Base-by-base conservation (phyloP, 2,888 invertebrate genomes). In the Trachelus iudaicus region DNA sequence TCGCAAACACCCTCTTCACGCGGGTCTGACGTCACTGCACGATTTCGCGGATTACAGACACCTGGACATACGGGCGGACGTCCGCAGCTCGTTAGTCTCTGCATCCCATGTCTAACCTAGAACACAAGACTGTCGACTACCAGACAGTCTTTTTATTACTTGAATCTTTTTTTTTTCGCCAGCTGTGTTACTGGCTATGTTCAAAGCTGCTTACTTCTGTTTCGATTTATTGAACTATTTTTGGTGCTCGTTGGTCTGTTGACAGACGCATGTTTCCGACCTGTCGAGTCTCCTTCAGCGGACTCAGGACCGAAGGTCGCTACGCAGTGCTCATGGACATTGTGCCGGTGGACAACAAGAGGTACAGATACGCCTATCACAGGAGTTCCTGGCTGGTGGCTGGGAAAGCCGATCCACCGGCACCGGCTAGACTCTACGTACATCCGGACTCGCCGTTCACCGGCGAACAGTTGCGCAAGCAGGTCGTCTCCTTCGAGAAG, bases 361-460 rank as follows among this genome's bases (percentile, higher is more conserved):
- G 96, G 77, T 95, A 95, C 90, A 94, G 96, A 80, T 97, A 96
- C 93, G 96, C 96, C 84, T 97, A 97, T 92, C 96, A 96, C 91
- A 93, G 96, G 80, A 96, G 96, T 34, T 95, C 96, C 40, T 96
- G 96, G 96, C 92, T 96, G 85, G 96, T 96, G 76, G 96, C 96
- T 1, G 96, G 96, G 40, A 96, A 96, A 91, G 96, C 96, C 3
- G 96, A 96, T 93, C 96, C 94, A 31, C 96, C 96, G 83, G 94
- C 95, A 1, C 95, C 95, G 23, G 93, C 94, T 81, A 92, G 96
- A 78, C 93, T 96, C 83, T 96, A 96, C 92, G 93, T 95, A 76
- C 96, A 96, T 91, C 96, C 96, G 1, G 96, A 96, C 90, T 95
- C 95, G 1, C 96, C 96, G n/a, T 96, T 95, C 91, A 95, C 95